These are phyloP conservation scores for Panthera leo DNA, from an alignment of 2,113 vertebrate genomes.

Conservation along the genomic window DNA sequence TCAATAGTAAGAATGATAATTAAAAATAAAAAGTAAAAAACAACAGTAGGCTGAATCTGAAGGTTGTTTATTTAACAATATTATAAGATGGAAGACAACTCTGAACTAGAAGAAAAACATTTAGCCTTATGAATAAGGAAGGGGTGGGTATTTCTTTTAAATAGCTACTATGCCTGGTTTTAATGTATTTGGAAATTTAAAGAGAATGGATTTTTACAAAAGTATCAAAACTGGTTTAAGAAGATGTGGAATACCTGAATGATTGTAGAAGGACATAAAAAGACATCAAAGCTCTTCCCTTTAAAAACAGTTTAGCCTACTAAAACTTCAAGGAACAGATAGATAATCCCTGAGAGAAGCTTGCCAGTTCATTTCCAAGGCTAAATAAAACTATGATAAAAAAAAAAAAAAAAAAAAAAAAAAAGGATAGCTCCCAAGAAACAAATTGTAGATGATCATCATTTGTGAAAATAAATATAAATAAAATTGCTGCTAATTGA, in stretches of 20 bases:
- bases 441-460: not conserved
- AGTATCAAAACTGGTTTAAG: not conserved
- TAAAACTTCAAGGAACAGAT: not conserved
- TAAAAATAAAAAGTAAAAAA: slow-evolving; percentile 30
- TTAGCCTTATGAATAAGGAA: not conserved
- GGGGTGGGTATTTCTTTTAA: not conserved
- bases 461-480: slow-evolving; percentile 29
- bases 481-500: not conserved
- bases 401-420: not conserved
- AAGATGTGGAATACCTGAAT: not conserved
- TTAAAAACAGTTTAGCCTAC: not conserved
- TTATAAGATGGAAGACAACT: not conserved
- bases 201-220: slow-evolving; percentile 12
- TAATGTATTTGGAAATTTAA: slow-evolving; percentile 18
- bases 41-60: not conserved
- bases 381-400: slow-evolving; percentile 31
- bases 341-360: not conserved
- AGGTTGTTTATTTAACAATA: not conserved
- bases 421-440: not conserved
- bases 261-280: not conserved
- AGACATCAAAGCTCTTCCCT: not conserved
- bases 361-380: not conserved
- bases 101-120: not conserved
- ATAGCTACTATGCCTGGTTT: not conserved
- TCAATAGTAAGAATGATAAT: not conserved